A percentile compares a stretch with the other conserved stretches of the same genome.
phyloP scores from a whole-genome alignment of 2,113 vertebrate genomes.

The Hypanus sabinus region DNA sequence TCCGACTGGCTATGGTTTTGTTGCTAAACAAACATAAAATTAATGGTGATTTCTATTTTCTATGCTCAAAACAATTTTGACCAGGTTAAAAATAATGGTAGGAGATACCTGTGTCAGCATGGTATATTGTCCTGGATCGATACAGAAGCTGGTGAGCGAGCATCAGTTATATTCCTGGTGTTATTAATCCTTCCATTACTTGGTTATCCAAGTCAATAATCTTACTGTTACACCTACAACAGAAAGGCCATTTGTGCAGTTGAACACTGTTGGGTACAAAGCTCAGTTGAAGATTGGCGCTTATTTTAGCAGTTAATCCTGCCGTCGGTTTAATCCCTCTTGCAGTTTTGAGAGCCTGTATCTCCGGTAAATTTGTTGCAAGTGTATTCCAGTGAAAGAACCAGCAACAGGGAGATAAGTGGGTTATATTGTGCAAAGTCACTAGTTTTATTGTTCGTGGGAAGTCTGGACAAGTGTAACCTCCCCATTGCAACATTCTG shows the following conservation, averaged over 20 bases:
- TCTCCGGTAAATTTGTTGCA: not conserved
- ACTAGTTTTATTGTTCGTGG: not conserved
- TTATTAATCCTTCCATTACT: not conserved
- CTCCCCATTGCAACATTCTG: not conserved
- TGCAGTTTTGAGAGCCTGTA: not conserved
- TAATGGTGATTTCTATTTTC: not conserved
- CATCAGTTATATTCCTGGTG: not conserved
- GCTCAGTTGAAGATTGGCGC: not conserved
- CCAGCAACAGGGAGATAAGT: not conserved
- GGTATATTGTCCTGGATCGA: not conserved
- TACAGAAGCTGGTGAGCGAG: not conserved
- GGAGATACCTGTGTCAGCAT: not conserved
- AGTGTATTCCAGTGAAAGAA: not conserved
- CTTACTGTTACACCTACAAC: not conserved
- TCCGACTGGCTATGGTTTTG: too few species aligned
- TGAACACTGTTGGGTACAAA: not conserved
- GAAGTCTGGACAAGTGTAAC: not conserved
- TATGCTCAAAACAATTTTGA: not conserved
- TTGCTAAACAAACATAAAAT: not conserved
- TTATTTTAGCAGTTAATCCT: not conserved
- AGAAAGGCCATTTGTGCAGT: not conserved
- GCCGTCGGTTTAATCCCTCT: not conserved
- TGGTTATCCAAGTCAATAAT: not conserved
- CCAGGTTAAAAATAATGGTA: not conserved
- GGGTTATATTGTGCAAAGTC: not conserved